A percentile compares a stretch with the other conserved stretches of the same genome.
Evolutionary conservation across 2,113 vertebrate genomes (phyloP).

Genomic region (Zosterops japonicus): DNA sequence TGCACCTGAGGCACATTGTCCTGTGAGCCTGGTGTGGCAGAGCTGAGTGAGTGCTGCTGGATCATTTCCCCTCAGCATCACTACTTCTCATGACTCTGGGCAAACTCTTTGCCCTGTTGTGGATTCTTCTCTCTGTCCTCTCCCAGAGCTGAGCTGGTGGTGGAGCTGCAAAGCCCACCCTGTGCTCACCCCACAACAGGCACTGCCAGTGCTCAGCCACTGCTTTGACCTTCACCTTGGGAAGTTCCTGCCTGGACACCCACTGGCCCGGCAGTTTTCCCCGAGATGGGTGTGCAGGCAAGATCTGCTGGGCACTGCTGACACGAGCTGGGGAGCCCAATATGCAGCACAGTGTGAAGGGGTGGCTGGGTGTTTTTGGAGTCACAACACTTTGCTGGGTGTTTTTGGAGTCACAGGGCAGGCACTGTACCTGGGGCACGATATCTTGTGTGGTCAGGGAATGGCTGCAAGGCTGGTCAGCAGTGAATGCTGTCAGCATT

Average conservation of each 20-base stretch:
- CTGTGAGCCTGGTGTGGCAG: neutral
- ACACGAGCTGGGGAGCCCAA: neutral
- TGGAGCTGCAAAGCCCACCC: conserved; percentile 86
- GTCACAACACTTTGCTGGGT: neutral
- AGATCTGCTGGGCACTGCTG: neutral
- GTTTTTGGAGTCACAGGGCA: neutral
- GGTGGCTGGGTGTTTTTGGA: neutral
- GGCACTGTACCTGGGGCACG: rapidly evolving
- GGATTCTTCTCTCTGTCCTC: neutral
- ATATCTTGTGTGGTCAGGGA: neutral
- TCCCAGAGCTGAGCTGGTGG: conserved; percentile 87
- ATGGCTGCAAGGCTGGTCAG: neutral
- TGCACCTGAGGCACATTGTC: neutral
- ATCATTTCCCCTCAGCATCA: neutral
- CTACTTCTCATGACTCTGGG: neutral
- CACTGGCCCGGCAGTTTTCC: neutral
- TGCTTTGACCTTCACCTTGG: conserved; percentile 84
- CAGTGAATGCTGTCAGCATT: neutral
- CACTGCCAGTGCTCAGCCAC: conserved; percentile 86
- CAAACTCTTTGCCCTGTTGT: neutral
- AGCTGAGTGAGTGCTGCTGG: neutral
- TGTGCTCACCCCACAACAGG: conserved; percentile 83
- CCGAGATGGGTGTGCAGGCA: neutral
- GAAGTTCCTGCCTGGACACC: neutral
- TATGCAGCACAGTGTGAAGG: neutral